These are phyloP conservation scores for Macropodus opercularis DNA, from an alignment of 2,797 vertebrate genomes.

Conservation along the genomic window DNA sequence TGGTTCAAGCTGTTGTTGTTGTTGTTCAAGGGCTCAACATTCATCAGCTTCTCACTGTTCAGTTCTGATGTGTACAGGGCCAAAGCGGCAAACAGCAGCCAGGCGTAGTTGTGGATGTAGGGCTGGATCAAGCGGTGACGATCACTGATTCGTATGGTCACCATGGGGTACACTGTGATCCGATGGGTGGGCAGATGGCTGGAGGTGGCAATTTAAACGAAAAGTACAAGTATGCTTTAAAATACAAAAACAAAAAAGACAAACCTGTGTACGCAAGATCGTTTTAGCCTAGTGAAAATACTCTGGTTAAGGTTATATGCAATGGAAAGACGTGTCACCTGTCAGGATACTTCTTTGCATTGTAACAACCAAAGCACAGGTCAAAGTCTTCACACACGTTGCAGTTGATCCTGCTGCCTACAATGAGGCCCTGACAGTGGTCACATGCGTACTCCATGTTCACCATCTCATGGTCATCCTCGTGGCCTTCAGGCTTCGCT, in stretches of 20 bases:
- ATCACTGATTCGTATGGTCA: conserved; percentile 94
- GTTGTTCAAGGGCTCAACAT: conserved; percentile 80
- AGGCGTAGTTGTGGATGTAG: conserved; percentile 97
- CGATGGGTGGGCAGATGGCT: conserved; percentile 96
- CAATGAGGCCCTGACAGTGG: conserved; percentile 95
- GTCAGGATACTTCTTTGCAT: conserved; percentile 95
- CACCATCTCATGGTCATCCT: conserved; percentile 97
- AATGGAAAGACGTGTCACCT: no score
- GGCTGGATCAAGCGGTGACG: conserved; percentile 95
- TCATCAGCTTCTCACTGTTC: conserved; percentile 78
- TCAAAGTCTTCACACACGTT: conserved; percentile 97
- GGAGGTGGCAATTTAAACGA: neutral
- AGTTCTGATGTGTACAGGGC: conserved; percentile 93
- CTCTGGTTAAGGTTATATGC: no score
- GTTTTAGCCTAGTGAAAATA: no score
- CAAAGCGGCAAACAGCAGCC: conserved; percentile 93
- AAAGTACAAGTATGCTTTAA: neutral
- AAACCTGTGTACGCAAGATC: no score
- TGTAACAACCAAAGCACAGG: conserved; percentile 96
- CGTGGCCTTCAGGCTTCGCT: conserved; percentile 96
- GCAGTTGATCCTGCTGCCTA: conserved; percentile 96
- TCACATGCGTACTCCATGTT: conserved; percentile 98
- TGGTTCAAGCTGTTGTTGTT: conserved; percentile 58
- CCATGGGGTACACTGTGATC: conserved; percentile 94
- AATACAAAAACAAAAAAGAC: neutral